Conservation (phyloP, 2,797 vertebrate genomes). For the Enteromius unitaeniatus region DNA sequence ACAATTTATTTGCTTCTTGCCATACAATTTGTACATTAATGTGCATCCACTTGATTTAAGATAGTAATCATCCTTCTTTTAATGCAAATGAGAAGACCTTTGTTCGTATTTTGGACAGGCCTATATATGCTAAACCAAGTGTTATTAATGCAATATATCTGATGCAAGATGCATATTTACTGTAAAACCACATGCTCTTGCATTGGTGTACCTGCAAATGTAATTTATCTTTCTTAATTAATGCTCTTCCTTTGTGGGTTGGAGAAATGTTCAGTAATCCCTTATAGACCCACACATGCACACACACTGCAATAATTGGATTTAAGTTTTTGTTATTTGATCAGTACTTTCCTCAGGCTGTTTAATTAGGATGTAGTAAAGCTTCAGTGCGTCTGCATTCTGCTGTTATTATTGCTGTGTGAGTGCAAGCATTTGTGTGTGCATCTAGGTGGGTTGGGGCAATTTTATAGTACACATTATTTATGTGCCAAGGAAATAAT, state of each 20-base stretch:
- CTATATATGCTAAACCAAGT: slow-evolving; percentile 27
- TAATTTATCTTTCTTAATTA: slow-evolving; percentile 53
- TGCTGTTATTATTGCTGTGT: slow-evolving; percentile 26
- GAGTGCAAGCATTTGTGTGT: slow-evolving; percentile 5
- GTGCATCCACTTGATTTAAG: slow-evolving; percentile 29
- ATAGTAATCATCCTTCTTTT: slow-evolving; percentile 25
- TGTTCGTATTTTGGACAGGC: slow-evolving; percentile 29
- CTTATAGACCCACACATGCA: slow-evolving; percentile 9
- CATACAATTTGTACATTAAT: slow-evolving; percentile 22
- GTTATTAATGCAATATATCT: slow-evolving; percentile 26
- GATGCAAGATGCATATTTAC: slow-evolving; percentile 18
- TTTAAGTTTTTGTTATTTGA: slow-evolving; percentile 45
- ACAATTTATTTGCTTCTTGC: background rate
- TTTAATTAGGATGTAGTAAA: slow-evolving; percentile 45
- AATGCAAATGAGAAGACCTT: slow-evolving; percentile 42
- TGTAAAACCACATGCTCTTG: background rate
- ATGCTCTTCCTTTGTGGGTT: slow-evolving; percentile 38
- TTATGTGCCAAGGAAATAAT: slow-evolving; percentile 7
- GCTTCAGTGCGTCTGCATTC: slow-evolving; percentile 39
- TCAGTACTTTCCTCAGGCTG: slow-evolving; percentile 41
- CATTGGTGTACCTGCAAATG: slow-evolving; percentile 26
- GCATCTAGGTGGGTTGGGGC: background rate
- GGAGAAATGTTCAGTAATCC: slow-evolving; percentile 17
- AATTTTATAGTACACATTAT: slow-evolving; percentile 20
- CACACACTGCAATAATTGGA: slow-evolving; percentile 34